These are phyloP conservation scores for Scalopus aquaticus DNA, from an alignment of 2,113 vertebrate genomes.

Conservation along the genomic window DNA sequence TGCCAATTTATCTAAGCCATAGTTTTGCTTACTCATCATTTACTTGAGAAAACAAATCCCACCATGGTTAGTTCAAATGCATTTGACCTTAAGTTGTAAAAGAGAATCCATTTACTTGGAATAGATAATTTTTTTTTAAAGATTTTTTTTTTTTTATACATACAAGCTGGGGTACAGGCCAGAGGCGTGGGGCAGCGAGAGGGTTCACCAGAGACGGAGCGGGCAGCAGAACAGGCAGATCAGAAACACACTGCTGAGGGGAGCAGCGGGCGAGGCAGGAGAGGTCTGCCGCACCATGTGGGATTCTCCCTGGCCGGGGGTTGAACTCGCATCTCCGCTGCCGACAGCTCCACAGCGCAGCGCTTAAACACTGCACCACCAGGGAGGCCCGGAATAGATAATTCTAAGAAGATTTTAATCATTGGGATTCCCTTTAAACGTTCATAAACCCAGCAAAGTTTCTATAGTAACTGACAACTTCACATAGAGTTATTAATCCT, in stretches of 20 bases:
- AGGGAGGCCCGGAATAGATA: conserved; percentile 19
- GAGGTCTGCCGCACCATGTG: too few species aligned
- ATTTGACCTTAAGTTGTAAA: not conserved
- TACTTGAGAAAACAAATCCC: not conserved
- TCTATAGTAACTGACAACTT: not conserved
- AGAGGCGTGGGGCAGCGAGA: too few species aligned
- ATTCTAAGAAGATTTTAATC: conserved; percentile 11
- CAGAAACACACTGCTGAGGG: too few species aligned
- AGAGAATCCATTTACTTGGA: conserved; percentile 15
- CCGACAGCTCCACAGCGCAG: too few species aligned
- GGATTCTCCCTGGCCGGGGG: too few species aligned
- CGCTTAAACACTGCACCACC: too few species aligned
- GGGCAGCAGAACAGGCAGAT: too few species aligned
- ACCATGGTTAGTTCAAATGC: not conserved
- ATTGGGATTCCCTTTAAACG: not conserved
- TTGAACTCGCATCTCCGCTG: too few species aligned
- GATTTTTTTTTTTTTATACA: too few species aligned
- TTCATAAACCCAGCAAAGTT: not conserved
- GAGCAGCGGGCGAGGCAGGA: too few species aligned
- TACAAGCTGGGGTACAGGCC: too few species aligned
- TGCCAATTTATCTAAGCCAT: not conserved
- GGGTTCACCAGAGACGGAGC: too few species aligned
- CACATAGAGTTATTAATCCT: not conserved
- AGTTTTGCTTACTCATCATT: not conserved
- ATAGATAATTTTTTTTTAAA: not conserved